Percentiles rank a stretch among this genome's conserved stretches.
Conservation (phyloP, 2,888 invertebrate species). For the Acronicta leporina region DNA sequence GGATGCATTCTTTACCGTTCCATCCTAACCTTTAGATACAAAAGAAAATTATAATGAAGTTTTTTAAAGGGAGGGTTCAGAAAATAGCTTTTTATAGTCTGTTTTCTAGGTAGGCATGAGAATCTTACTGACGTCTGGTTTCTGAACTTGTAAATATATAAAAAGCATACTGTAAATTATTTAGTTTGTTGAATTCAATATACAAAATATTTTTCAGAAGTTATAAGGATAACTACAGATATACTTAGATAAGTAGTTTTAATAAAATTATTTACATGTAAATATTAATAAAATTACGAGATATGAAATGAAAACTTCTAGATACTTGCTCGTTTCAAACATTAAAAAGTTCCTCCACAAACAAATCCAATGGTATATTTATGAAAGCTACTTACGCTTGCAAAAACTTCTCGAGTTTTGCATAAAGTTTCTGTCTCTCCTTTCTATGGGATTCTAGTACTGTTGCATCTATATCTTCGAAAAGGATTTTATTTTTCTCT, state of each 20-base stretch:
- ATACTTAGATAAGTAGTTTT: too few relatives aligned
- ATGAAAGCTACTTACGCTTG: conserved; percentile 87
- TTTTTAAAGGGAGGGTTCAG: too few relatives aligned
- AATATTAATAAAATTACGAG: not conserved
- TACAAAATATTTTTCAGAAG: too few relatives aligned
- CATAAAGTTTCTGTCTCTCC: conserved; percentile 90
- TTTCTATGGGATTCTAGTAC: conserved; percentile 88
- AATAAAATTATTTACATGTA: too few relatives aligned
- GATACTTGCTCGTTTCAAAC: conserved; percentile 28
- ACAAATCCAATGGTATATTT: conserved; percentile 40
- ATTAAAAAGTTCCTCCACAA: conserved; percentile 20
- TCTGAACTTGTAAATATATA: too few relatives aligned
- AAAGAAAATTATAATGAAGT: not conserved
- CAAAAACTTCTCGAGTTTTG: conserved; percentile 90
- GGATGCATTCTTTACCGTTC: conserved; percentile 89
- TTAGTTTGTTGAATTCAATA: too few relatives aligned
- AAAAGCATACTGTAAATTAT: too few relatives aligned
- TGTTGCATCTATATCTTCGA: conserved; percentile 68
- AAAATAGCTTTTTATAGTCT: too few relatives aligned
- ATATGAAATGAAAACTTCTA: not conserved
- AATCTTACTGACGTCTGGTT: too few relatives aligned
- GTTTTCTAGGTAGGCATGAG: too few relatives aligned
- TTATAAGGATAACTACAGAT: too few relatives aligned
- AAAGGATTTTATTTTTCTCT: conserved; percentile 65
- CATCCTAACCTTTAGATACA: conserved; percentile 82